Evolutionary conservation across 2,888 invertebrate species (phyloP).

Genomic region (Ganaspis brasiliensis): DNA sequence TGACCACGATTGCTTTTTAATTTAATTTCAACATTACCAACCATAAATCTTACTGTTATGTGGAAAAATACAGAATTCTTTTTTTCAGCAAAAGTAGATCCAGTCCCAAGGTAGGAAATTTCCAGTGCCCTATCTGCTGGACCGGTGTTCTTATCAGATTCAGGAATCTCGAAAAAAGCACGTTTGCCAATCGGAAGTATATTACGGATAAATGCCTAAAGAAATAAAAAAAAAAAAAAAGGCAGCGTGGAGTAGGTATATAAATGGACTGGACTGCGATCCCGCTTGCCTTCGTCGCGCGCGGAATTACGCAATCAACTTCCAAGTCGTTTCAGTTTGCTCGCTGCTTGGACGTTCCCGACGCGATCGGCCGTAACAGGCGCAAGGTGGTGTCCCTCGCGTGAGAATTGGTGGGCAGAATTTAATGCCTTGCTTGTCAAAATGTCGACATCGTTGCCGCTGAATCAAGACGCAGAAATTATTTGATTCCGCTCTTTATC

Average conservation of each 20-base stretch:
- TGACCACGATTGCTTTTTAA: neutral
- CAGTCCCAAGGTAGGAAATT: constrained; percentile 67
- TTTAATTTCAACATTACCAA: neutral
- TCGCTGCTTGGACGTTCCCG: constrained; percentile 57
- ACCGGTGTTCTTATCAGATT: constrained; percentile 65
- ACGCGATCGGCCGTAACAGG: constrained; percentile 66
- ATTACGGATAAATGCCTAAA: constrained; percentile 71
- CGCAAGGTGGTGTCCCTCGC: constrained; percentile 61
- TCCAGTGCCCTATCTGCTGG: constrained; percentile 63
- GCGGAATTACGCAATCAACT: constrained; percentile 76
- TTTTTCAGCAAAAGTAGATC: neutral
- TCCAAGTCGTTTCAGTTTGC: constrained; percentile 74
- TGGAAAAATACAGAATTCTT: neutral
- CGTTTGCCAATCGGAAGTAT: constrained; percentile 72
- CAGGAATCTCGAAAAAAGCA: constrained; percentile 71
- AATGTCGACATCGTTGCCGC: constrained; percentile 38
- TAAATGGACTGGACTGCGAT: constrained; percentile 77
- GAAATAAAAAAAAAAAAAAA: constrained; percentile 57
- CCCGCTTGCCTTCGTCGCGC: constrained; percentile 78
- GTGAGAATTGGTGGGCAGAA: constrained; percentile 61
- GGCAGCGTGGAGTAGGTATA: constrained; percentile 61
- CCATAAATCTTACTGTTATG: neutral
- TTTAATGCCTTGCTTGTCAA: constrained; percentile 55
- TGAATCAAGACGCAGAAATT: constrained; percentile 1
- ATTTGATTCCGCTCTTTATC: neutral